phyloP scores from a whole-genome alignment of 2,113 vertebrate genomes.

The Melozone crissalis region DNA sequence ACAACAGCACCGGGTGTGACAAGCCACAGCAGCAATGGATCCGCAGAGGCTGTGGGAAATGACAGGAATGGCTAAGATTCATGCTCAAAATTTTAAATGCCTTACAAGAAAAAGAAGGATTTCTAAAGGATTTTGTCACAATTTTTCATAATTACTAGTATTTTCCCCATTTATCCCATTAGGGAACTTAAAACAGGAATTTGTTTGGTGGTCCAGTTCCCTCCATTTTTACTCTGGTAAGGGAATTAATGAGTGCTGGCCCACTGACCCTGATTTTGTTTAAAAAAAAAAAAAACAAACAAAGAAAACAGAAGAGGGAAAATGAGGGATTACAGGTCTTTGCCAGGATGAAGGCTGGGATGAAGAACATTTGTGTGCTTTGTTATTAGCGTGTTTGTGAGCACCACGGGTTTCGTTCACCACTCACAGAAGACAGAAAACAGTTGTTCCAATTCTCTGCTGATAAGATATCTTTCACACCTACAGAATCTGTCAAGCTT shows the following conservation, averaged over 20 bases:
- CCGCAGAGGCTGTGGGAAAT: background rate
- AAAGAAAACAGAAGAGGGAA: background rate
- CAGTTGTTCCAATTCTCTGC: background rate
- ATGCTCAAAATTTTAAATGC: background rate
- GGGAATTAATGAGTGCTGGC: background rate
- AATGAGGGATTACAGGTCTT: background rate
- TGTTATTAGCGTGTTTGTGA: rapidly evolving
- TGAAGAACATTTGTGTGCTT: background rate
- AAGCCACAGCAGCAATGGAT: background rate
- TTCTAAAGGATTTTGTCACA: background rate
- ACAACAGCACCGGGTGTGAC: background rate
- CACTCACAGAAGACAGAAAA: background rate
- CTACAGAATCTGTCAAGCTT: background rate
- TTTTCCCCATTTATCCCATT: background rate
- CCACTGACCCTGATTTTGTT: background rate
- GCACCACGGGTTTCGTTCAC: rapidly evolving
- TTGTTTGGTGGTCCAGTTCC: background rate
- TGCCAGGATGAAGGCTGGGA: background rate
- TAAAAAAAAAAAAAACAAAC: background rate
- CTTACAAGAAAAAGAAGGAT: background rate
- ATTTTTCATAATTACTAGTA: background rate
- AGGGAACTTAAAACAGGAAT: background rate
- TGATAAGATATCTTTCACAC: background rate
- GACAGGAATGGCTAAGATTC: background rate
- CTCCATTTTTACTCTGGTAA: background rate